phyloP scores from a whole-genome alignment of 2,797 vertebrate genomes.

The Hydrocynus forskahlii region DNA sequence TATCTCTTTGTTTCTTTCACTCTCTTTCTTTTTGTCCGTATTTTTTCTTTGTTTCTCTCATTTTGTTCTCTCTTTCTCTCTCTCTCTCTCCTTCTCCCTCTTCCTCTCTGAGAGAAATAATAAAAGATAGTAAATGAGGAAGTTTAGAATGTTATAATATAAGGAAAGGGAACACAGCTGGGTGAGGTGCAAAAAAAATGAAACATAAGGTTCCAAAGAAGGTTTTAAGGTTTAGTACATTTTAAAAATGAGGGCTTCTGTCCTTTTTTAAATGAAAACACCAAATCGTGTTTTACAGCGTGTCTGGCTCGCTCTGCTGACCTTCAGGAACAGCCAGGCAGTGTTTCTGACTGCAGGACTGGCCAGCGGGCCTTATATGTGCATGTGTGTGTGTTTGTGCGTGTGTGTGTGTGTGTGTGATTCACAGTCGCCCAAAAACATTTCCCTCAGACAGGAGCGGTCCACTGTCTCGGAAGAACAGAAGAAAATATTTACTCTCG shows the following conservation, averaged over 20 bases:
- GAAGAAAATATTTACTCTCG: slow-evolving; percentile 23
- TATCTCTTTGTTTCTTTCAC: not conserved
- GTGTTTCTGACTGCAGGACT: no score
- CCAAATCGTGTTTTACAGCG: not conserved
- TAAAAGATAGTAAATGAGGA: no score
- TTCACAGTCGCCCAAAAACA: not conserved
- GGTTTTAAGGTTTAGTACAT: no score
- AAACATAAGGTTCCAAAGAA: no score
- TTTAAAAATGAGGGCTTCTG: no score
- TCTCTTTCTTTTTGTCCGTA: not conserved
- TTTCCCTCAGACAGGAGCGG: not conserved
- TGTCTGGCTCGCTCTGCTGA: not conserved
- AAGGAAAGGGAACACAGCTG: no score
- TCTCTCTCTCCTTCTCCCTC: not conserved
- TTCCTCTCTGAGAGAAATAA: not conserved
- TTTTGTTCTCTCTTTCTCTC: not conserved
- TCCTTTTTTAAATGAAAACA: not conserved
- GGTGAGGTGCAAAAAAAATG: no score
- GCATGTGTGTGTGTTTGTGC: no score
- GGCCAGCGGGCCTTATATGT: not conserved
- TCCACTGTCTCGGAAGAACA: not conserved
- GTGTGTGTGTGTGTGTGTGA: no score
- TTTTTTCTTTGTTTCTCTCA: not conserved
- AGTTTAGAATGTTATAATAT: no score
- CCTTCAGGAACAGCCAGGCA: not conserved